phyloP scores from a whole-genome alignment of 2,888 invertebrate genomes.

The Caradrina clavipalpis region DNA sequence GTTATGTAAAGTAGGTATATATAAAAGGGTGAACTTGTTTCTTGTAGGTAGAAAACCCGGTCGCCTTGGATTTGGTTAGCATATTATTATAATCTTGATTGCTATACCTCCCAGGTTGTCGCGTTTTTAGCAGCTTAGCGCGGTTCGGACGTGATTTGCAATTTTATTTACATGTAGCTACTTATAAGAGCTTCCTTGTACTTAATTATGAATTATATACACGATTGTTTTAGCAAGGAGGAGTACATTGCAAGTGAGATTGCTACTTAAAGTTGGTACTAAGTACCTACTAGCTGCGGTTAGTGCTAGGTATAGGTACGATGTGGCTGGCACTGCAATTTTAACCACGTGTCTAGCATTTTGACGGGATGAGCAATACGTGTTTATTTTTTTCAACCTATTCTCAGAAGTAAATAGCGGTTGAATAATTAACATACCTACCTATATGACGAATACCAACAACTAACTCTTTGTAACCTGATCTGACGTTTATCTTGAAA shows the following conservation, averaged over 20 bases:
- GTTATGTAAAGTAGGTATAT: conserved; percentile 46
- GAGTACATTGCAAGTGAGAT: conserved; percentile 4
- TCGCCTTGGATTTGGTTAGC: conserved; percentile 27
- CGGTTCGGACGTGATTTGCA: conserved; percentile 49
- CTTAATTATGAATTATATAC: conserved; percentile 36
- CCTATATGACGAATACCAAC: not conserved
- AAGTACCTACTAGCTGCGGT: not conserved
- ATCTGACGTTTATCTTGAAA: not conserved
- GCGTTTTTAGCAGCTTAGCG: conserved; percentile 33
- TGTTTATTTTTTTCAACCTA: not conserved
- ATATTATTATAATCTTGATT: conserved; percentile 30
- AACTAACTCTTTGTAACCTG: no score
- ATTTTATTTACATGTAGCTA: conserved; percentile 35
- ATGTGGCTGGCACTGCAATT: conserved; percentile 5
- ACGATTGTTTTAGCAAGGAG: conserved; percentile 26
- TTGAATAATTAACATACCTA: not conserved
- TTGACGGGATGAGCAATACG: not conserved
- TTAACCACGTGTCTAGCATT: conserved; percentile 16
- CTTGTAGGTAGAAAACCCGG: conserved; percentile 33
- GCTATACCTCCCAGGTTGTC: conserved; percentile 48
- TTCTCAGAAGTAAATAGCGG: not conserved
- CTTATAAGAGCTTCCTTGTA: conserved; percentile 23
- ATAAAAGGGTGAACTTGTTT: conserved; percentile 57
- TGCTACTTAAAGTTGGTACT: conserved; percentile 26
- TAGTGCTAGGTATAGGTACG: not conserved